Percentiles rank a stretch among this genome's conserved stretches.
phyloP scores from a whole-genome alignment of 2,113 vertebrate genomes.

The Actenoides hombroni region DNA sequence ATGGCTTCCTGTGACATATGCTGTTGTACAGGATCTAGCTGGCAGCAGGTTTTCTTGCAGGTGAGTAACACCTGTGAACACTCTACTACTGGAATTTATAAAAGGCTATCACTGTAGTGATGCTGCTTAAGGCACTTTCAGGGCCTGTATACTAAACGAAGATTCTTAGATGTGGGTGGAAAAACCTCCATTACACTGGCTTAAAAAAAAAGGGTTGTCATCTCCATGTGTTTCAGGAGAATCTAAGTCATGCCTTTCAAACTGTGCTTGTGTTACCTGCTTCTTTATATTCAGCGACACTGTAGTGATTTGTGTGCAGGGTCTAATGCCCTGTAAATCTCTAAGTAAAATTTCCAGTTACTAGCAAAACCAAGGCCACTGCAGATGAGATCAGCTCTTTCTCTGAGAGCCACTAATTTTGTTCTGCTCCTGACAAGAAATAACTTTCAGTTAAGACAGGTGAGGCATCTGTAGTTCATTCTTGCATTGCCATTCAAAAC shows the following conservation, averaged over 20 bases:
- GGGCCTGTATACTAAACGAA: background rate
- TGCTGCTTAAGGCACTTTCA: background rate
- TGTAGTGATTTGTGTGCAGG: background rate
- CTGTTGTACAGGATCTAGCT: accelerated
- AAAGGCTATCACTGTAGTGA: background rate
- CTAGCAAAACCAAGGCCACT: background rate
- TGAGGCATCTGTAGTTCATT: background rate
- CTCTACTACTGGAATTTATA: background rate
- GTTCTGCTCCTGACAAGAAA: background rate
- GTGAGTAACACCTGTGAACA: background rate
- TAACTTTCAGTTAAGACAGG: background rate
- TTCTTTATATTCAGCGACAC: background rate
- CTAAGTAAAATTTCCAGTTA: background rate
- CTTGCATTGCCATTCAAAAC: background rate
- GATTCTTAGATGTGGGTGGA: background rate
- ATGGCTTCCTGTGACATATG: background rate
- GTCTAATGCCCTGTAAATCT: background rate
- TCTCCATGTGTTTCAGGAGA: background rate
- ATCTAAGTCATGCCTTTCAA: background rate
- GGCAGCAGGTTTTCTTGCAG: background rate
- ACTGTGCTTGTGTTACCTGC: background rate
- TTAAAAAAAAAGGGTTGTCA: background rate
- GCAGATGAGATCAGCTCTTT: background rate
- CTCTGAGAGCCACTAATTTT: background rate
- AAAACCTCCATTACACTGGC: background rate